These are phyloP conservation scores for Neopelma chrysocephalum DNA, from an alignment of 2,797 vertebrate genomes.

Conservation along the genomic window DNA sequence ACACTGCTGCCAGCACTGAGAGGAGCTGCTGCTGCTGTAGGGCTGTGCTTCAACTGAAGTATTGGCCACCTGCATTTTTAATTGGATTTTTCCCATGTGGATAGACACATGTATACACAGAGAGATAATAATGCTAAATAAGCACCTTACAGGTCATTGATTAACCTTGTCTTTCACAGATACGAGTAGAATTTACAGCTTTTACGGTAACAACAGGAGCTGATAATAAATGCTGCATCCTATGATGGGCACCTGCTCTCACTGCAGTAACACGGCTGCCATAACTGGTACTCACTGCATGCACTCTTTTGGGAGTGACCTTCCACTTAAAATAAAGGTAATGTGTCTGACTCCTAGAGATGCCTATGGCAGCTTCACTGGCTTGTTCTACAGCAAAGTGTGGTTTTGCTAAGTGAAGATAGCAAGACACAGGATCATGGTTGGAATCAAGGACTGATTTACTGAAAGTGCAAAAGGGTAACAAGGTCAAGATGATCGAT, in stretches of 20 bases:
- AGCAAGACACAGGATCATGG: neutral
- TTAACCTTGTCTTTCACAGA: neutral
- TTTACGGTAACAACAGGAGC: neutral
- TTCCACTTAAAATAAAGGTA: neutral
- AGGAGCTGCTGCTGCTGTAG: neutral
- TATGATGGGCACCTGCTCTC: neutral
- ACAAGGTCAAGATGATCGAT: neutral
- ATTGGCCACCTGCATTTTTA: neutral
- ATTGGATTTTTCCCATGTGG: neutral
- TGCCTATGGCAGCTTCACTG: neutral
- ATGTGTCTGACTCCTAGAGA: accelerated
- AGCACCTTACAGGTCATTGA: neutral
- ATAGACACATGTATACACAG: neutral
- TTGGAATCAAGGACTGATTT: neutral
- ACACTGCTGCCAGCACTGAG: accelerated
- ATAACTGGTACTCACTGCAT: neutral
- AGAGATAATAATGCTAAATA: neutral
- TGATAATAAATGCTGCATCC: neutral
- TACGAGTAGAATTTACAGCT: neutral
- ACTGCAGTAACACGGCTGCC: neutral
- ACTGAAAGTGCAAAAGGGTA: neutral
- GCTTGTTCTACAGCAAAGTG: neutral
- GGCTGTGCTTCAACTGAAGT: neutral
- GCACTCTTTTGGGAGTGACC: neutral
- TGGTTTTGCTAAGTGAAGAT: neutral